Evolutionary conservation across 2,797 vertebrate species (phyloP), one percentile per base, ranked within the genome.

Genomic region (Yasuhikotakia modesta): DNA sequence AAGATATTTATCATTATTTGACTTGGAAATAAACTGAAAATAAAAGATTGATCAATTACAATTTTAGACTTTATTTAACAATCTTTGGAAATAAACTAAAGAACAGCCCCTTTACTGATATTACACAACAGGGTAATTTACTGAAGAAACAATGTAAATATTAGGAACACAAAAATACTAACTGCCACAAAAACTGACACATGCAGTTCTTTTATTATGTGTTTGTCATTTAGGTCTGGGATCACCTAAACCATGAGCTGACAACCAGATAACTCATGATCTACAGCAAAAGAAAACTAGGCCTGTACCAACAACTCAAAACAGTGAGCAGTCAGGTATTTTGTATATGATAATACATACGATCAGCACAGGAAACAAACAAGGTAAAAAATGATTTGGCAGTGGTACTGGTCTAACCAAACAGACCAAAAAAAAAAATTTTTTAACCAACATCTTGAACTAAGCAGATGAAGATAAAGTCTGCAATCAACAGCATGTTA

Each of bases 111-210:
- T 5, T 6, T 35, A 35, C 5, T 16, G 35, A n/a, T 67, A 12
- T 19, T 76, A 53, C 35, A 57, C 32, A 17, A 75, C 17, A 58
- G 50, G 61, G 73, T 64, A 52, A 76, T 13, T 64, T 76, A 16
- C 11, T 58, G 64, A 8, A 45, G 2, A 30, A n/a, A n/a, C n/a
- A n/a, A n/a, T n/a, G n/a, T n/a, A n/a, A n/a, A n/a, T n/a, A n/a
- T n/a, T n/a, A n/a, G n/a, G n/a, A 27, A 32, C 35, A 6, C 16
- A 61, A 61, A 35, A 61, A 21, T 2, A 11, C 58, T 27, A n/a
- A 58, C 1, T 3, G 53, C 5, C 27, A 52, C 30, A 74, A 1
- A 6, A 19, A 64, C 1, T 35, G 8, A 58, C 69, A 61, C 22
- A 30, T 30, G 1, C 13, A 0, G 32, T 69, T 5, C 22, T 13